Percentiles rank a stretch among this genome's conserved stretches.
These are phyloP conservation scores for Listronotus bonariensis DNA, from an alignment of 1,140 invertebrate genomes.

Conservation along the genomic window DNA sequence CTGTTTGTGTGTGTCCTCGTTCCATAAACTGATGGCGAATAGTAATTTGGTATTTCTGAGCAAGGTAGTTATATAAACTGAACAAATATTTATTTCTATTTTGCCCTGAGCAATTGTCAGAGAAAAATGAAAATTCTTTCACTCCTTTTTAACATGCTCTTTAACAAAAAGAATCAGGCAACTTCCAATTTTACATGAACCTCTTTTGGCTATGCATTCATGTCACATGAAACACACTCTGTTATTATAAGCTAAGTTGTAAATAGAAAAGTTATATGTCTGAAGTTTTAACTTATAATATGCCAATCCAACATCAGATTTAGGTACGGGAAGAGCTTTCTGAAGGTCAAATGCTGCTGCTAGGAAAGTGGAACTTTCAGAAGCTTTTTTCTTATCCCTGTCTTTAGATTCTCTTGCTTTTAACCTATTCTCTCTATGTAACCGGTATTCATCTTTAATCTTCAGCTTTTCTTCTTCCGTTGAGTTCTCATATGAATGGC, in stretches of 20 bases:
- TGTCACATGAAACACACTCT: conserved; percentile 46
- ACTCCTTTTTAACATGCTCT: conserved; percentile 26
- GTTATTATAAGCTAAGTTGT: conserved; percentile 38
- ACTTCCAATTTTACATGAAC: conserved; percentile 46
- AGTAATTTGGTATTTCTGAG: conserved; percentile 40
- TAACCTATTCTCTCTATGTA: no score
- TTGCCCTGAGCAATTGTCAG: no score
- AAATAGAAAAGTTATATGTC: conserved; percentile 46
- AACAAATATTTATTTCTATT: conserved; percentile 43
- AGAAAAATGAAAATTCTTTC: conserved; percentile 49
- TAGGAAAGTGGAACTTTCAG: no score
- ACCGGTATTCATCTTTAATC: no score
- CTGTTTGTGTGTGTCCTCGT: conserved; percentile 51
- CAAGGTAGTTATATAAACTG: conserved; percentile 52
- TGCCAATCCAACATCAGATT: conserved; percentile 18
- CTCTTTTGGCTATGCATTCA: conserved; percentile 41
- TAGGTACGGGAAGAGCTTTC: conserved; percentile 11
- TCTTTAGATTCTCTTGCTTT: no score
- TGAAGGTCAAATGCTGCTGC: no score
- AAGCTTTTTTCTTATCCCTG: no score
- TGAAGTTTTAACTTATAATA: conserved; percentile 34
- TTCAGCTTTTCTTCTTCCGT: no score
- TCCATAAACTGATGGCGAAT: conserved; percentile 41
- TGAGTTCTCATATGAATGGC: conserved; percentile 4
- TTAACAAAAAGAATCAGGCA: conserved; percentile 43